Evolutionary conservation across 30 jellyfish, hydroid and myxozoan species (phyloP).

Genomic region (Morbakka virulenta): DNA sequence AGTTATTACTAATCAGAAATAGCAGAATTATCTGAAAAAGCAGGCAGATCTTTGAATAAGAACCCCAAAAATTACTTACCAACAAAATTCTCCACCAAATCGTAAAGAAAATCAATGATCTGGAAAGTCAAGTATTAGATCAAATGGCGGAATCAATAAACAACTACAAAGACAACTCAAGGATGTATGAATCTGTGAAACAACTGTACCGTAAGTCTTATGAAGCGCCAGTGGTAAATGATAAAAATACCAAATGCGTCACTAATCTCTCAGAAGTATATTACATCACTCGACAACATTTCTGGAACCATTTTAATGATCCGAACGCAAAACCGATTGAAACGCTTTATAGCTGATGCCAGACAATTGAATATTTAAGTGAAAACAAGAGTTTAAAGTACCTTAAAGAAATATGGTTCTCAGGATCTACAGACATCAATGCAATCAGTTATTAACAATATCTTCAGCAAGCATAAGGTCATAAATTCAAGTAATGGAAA

Average conservation of each 20-base stretch:
- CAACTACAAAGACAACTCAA: no score
- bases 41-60: no score
- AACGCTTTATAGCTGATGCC: background rate
- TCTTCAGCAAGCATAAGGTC: background rate
- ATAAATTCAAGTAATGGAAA: constrained; percentile 1
- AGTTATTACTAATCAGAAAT: no score
- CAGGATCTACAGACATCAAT: background rate
- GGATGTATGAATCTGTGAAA: no score
- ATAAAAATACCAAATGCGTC: background rate
- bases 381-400: background rate
- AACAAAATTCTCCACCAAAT: no score
- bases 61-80: no score
- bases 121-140: no score
- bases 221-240: background rate
- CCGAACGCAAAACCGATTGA: background rate
- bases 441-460: background rate
- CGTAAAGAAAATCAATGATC: no score
- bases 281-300: background rate
- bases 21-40: no score
- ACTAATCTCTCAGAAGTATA: constrained; percentile 12
- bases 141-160: no score
- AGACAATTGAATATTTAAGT: background rate
- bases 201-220: no score
- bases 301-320: constrained; percentile 18
- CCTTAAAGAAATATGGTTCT: background rate